Conservation (phyloP, 2,797 vertebrate species). For the Ctenopoma kingsleyae region DNA sequence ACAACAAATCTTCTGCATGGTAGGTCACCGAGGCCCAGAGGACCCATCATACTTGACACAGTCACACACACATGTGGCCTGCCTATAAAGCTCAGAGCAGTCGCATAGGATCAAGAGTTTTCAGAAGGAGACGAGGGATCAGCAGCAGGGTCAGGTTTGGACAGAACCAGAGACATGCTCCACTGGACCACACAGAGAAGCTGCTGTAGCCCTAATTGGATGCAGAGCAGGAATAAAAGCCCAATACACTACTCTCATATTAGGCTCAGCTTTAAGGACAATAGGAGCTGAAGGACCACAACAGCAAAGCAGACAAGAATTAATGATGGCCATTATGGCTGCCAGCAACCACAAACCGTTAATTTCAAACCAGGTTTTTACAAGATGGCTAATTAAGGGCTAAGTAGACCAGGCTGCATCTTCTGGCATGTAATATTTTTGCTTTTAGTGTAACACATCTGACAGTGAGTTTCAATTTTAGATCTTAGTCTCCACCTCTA, state of each 20-base stretch:
- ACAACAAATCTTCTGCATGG: conserved; percentile 64
- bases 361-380: conserved; percentile 71
- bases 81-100: conserved; percentile 33
- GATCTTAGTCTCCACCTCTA: conserved; percentile 60
- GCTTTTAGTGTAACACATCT: conserved; percentile 61
- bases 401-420: conserved; percentile 53
- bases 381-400: conserved; percentile 68
- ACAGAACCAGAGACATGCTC: conserved; percentile 71
- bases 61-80: conserved; percentile 43
- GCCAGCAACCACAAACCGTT: conserved; percentile 70
- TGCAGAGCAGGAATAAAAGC: conserved; percentile 51
- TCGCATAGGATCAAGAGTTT: conserved; percentile 43
- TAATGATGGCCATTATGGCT: conserved; percentile 76
- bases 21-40: conserved; percentile 52
- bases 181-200: conserved; percentile 65
- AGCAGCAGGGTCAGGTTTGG: conserved; percentile 60
- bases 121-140: conserved; percentile 30
- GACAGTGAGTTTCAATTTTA: conserved; percentile 63
- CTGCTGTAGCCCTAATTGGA: conserved; percentile 75
- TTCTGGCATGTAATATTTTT: conserved; percentile 60
- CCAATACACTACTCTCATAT: conserved; percentile 46
- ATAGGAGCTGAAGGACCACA: conserved; percentile 68
- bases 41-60: conserved; percentile 59
- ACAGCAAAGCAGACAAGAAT: conserved; percentile 79
- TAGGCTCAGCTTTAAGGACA: conserved; percentile 70